Evolutionary conservation across 2,113 vertebrate species (phyloP), one percentile per base, ranked within the genome.

Genomic region (Odobenus rosmarus): DNA sequence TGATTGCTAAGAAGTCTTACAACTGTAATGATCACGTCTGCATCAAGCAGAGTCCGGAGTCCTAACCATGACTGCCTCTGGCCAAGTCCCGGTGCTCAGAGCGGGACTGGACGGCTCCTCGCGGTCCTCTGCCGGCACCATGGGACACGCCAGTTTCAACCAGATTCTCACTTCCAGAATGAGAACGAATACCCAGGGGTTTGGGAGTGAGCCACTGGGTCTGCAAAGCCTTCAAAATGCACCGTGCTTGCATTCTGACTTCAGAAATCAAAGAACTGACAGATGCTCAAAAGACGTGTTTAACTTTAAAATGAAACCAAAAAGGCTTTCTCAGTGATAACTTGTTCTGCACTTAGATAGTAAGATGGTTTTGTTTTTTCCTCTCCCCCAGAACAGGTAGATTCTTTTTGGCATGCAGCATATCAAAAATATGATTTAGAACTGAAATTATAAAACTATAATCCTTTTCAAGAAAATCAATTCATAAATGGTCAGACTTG

Each of bases 361-460:
- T 28, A 79, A 67, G 51, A 62, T 55, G 31, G 77, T 31, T 12
- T 42, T 23, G n/a, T 55, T n/a, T 31, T 12, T 36, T n/a, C 53
- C 67, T 59, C 61, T 72, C 24, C 55, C 46, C 42, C 46, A 24
- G 31, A 72, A 53, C 11, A 93, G 80, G 94, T 46, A 79, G 71
- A 2, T 24, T 24, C 16, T 72, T 95, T 97, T 88, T 95, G 97
- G 98, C 98, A 97, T 93, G 93, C 95, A 95, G 96, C 98, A 77
- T 90, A 69, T 90, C 55, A 81, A 95, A 92, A 85, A 82, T 69
- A 90, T 5, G 51, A 82, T 64, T 85, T 61, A 67, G 88, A 95
- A 82, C 7, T 28, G 15, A 51, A 76, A 81, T 5, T 69, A 62
- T 84, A 59, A 84, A 92, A 83, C 80, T 88, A 57, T 21, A 51